phyloP scores from a whole-genome alignment of 2,797 vertebrate species.

The Pseudochirops cupreus region DNA sequence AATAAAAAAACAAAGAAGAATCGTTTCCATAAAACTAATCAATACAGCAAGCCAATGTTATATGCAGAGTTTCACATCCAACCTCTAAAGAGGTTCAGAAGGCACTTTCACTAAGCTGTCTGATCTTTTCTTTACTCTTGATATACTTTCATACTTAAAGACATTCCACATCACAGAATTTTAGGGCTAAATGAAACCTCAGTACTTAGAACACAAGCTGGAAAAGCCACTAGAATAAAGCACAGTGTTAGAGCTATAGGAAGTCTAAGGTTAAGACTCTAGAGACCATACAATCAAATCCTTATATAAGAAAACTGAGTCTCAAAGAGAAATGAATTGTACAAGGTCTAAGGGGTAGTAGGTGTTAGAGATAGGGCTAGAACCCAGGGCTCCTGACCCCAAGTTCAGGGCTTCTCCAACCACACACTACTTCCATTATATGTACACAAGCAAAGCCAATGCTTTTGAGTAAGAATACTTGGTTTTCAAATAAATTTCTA shows the following conservation, averaged over 20 bases:
- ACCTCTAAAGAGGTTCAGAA: background rate
- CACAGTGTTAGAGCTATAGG: background rate
- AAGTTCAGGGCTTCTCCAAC: background rate
- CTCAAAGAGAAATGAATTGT: background rate
- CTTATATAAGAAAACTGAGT: constrained; percentile 6
- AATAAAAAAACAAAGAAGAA: background rate
- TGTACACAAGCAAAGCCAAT: background rate
- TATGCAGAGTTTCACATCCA: background rate
- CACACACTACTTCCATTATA: background rate
- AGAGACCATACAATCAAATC: background rate
- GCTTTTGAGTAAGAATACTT: background rate
- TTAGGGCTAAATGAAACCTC: background rate
- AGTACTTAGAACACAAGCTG: background rate
- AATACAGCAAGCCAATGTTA: background rate
- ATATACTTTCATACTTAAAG: background rate
- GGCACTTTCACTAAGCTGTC: background rate
- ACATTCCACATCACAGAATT: background rate
- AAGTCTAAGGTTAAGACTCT: background rate
- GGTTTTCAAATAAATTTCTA: background rate
- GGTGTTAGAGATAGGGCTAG: background rate
- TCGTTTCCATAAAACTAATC: background rate
- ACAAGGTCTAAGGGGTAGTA: background rate
- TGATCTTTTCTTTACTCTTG: background rate
- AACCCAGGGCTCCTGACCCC: rapidly evolving
- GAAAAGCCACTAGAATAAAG: background rate